Percentiles rank a stretch among this genome's conserved stretches.
Evolutionary conservation across 2,113 vertebrate species (phyloP).

Genomic region (Patagioenas fasciata): DNA sequence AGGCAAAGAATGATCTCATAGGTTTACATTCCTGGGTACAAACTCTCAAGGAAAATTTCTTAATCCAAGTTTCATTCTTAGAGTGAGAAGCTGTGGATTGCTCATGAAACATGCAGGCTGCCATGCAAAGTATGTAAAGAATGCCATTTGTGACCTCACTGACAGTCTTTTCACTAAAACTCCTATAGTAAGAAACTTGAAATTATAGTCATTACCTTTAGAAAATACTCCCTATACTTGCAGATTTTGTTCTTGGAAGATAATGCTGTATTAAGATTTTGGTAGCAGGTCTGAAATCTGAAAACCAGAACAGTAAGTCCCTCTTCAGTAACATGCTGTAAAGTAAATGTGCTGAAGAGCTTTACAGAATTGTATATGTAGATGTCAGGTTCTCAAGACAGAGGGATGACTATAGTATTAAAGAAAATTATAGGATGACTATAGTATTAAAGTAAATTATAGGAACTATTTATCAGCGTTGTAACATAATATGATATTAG

Average conservation of each 20-base stretch:
- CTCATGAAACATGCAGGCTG: background rate
- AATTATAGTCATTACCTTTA: background rate
- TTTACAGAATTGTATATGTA: background rate
- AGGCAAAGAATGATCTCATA: background rate
- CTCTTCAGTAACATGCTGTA: background rate
- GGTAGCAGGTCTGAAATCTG: background rate
- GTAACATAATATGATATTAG: background rate
- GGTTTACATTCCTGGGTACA: background rate
- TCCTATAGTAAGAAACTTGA: background rate
- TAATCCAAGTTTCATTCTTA: background rate
- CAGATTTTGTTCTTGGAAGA: background rate
- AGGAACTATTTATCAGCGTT: background rate
- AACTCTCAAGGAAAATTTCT: background rate
- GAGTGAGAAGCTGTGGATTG: background rate
- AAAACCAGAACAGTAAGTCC: background rate
- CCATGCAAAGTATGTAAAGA: background rate
- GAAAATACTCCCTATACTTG: background rate
- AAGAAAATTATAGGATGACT: background rate
- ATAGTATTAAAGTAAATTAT: background rate
- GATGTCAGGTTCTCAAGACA: background rate
- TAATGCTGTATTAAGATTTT: background rate
- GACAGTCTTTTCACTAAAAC: background rate
- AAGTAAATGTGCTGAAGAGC: background rate
- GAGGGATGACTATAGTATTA: background rate
- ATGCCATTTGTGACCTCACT: background rate